These are phyloP conservation scores for Lagria hirta DNA, from an alignment of 2,888 invertebrate genomes.

Conservation along the genomic window DNA sequence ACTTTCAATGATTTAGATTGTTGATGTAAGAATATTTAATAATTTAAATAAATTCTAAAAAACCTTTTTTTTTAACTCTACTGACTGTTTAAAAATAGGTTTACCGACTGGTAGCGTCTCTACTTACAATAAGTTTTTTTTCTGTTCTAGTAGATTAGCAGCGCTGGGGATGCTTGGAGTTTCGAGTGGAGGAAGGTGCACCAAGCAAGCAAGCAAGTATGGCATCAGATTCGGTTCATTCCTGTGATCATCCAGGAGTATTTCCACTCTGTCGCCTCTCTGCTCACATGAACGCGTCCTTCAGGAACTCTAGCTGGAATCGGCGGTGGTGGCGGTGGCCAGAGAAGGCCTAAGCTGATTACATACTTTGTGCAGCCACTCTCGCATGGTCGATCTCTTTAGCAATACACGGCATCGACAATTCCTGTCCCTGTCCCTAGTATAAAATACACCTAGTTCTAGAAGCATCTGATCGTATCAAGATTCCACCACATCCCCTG, in stretches of 20 bases:
- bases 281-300: constrained; percentile 51
- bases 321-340: constrained; percentile 27
- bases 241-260: constrained; percentile 48
- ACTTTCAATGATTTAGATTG: no score
- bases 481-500: no score
- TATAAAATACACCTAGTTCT: constrained; percentile 19
- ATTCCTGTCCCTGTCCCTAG: constrained; percentile 20
- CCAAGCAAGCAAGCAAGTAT: no score
- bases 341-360: constrained; percentile 49
- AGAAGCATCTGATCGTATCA: constrained; percentile 25
- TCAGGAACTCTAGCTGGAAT: constrained; percentile 46
- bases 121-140: no score
- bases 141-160: constrained; percentile 17
- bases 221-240: constrained; percentile 19
- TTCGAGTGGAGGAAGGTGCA: constrained; percentile 20
- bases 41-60: no score
- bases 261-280: constrained; percentile 50
- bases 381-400: constrained; percentile 49
- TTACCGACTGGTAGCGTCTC: no score
- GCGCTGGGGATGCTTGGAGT: constrained; percentile 9
- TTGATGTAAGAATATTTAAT: no score
- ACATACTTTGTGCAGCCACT: constrained; percentile 52
- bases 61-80: no score
- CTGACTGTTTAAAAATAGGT: no score
- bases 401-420: constrained; percentile 27